These are phyloP conservation scores for Patella depressa DNA, from an alignment of 2,888 invertebrate species.

Conservation along the genomic window DNA sequence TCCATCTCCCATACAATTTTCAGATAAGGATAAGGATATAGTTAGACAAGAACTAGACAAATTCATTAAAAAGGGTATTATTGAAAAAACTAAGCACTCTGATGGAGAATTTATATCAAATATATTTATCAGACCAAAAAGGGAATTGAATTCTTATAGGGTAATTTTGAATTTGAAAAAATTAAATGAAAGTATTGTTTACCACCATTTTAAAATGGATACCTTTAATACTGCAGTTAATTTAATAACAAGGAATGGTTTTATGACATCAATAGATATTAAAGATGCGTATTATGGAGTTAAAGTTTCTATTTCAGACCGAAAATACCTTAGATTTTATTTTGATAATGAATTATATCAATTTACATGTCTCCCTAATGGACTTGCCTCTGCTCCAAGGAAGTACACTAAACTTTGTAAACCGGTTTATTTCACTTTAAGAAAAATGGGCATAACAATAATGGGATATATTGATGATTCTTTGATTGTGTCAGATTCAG, in stretches of 20 bases:
- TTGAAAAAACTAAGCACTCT: not conserved
- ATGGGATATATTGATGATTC: not conserved
- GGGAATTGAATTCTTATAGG: too few species aligned
- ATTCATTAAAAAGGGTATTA: not conserved
- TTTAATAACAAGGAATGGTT: too few species aligned
- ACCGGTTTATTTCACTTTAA: not conserved
- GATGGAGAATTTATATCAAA: not conserved
- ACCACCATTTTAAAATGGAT: too few species aligned
- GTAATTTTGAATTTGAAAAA: too few species aligned
- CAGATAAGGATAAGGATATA: not conserved
- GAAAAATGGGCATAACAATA: not conserved
- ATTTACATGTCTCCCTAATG: not conserved
- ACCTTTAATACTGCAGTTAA: too few species aligned
- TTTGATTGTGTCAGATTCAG: not conserved
- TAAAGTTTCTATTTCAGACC: not conserved
- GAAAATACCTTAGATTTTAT: not conserved
- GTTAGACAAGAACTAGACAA: not conserved
- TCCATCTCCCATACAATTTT: too few species aligned
- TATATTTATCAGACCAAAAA: too few species aligned
- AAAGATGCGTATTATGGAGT: too few species aligned
- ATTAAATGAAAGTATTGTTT: too few species aligned
- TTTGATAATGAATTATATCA: not conserved
- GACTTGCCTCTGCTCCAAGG: constrained; percentile 8
- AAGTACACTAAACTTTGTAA: constrained; percentile 21
- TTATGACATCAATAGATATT: too few species aligned